Percentiles rank a stretch among this genome's conserved stretches.
Evolutionary conservation across 2,888 invertebrate genomes (phyloP).

Genomic region (Eupelmus urozonus): DNA sequence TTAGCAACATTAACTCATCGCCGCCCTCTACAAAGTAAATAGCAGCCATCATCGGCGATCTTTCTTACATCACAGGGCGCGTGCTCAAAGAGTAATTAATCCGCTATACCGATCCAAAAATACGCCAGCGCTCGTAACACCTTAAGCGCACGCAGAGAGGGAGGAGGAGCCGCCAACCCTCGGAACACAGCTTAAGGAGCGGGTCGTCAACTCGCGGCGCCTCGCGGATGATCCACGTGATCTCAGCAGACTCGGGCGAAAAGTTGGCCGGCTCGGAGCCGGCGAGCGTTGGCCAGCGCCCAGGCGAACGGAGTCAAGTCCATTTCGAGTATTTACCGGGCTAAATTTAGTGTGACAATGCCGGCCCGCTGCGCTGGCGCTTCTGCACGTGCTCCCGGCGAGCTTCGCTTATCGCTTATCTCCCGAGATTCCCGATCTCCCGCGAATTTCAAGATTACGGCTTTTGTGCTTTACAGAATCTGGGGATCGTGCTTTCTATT

Average conservation of each 20-base stretch:
- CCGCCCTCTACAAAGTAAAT: not conserved
- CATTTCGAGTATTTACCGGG: constrained; percentile 54
- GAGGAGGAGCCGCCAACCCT: not conserved
- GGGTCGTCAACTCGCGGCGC: not conserved
- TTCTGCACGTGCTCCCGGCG: not conserved
- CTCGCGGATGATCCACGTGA: not conserved
- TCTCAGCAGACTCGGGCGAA: not conserved
- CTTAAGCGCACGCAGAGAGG: no score
- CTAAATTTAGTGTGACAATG: constrained; percentile 54
- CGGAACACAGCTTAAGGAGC: not conserved
- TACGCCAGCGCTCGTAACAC: no score
- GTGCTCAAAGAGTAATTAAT: no score
- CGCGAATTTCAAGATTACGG: no score
- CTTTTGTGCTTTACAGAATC: no score
- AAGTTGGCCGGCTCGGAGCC: not conserved
- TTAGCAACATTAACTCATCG: not conserved
- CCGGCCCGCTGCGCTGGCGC: not conserved
- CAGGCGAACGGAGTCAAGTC: constrained; percentile 41
- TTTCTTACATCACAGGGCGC: no score
- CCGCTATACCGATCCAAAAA: no score
- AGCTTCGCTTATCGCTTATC: constrained; percentile 13
- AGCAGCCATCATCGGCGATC: no score
- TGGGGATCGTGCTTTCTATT: not conserved
- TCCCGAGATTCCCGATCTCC: no score
- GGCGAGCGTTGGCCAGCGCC: constrained; percentile 40